Base-by-base conservation (phyloP, 2,888 invertebrate genomes). In the Trichogramma dendrolimi region DNA sequence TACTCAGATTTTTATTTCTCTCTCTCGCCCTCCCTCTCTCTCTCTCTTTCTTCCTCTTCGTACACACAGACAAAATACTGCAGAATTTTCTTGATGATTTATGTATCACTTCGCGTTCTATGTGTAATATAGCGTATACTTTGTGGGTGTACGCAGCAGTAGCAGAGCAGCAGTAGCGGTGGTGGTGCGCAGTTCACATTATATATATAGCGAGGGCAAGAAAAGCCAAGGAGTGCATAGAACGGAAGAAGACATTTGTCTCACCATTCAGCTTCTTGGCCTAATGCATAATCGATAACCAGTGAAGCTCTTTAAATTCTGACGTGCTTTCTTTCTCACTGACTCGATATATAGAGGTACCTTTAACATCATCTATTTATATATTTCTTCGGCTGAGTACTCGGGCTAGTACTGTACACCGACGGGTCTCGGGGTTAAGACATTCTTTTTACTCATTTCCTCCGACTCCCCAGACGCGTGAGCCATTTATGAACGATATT, bases 191-290 rank as follows among this genome's bases (percentile, higher is more conserved):
- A 27, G 27, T 27, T 27, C 44, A 41, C 54, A 55, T 40, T 52
- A 62, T 55, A 62, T 58, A 47, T 8, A 52, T 58, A 54, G 49
- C 49, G 14, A 51, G 7, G 41, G 44, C n/a, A 48, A 41, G 11
- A 41, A 48, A 4, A 39, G 38, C 38, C 40, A 38, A 38, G 52
- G 49, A 14, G 38, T 42, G 14, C 57, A 53, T 56, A 57, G 53
- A 47, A 55, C 64, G 61, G 64, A 58, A 61, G 52, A 64, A 64
- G 64, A 64, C 61, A 64, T 64, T 64, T 64, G 64, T 61, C 64
- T 64, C 59, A 46, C 61, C 64, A 61, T 61, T 64, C 61, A 61
- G 61, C 64, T 64, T 41, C 40, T 27, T 6, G 14, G 55, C 40
- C 59, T 64, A 64, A 64, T 64, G 64, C 61, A 59, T 61, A 61